phyloP scores from a whole-genome alignment of 2,113 vertebrate genomes.

The Sigmodon hispidus region DNA sequence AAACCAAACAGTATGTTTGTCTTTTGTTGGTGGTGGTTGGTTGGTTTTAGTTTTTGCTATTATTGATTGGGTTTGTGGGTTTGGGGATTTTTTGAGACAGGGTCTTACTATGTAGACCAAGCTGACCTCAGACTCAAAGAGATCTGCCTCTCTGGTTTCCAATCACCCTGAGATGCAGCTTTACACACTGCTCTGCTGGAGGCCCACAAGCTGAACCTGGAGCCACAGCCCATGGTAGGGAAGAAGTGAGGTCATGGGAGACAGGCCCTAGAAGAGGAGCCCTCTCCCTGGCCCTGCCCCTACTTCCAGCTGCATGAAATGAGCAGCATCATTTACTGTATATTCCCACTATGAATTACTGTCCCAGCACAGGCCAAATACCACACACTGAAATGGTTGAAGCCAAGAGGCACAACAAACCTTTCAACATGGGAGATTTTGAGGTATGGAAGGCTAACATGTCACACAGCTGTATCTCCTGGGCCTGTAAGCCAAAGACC shows the following conservation, averaged over 20 bases:
- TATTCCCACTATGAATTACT: not conserved
- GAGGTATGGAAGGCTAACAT: too few species aligned
- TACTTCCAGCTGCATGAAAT: not conserved
- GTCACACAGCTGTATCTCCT: not conserved
- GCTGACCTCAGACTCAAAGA: not conserved
- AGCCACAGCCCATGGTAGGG: not conserved
- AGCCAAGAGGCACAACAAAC: not conserved
- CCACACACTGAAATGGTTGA: not conserved
- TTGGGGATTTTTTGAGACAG: not conserved
- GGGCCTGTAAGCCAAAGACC: not conserved
- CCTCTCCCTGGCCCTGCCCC: accelerated
- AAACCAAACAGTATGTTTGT: not conserved
- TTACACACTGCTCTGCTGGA: not conserved
- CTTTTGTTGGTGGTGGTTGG: not conserved
- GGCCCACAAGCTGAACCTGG: not conserved
- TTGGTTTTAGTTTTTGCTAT: not conserved
- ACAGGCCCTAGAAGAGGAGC: not conserved
- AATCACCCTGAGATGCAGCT: not conserved
- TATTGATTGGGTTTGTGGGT: not conserved
- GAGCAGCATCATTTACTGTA: not conserved
- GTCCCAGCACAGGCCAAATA: not conserved
- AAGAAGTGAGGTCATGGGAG: not conserved
- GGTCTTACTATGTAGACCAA: not conserved
- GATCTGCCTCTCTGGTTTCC: not conserved
- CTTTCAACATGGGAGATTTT: not conserved